Conservation (phyloP, 2,888 invertebrate genomes). For the Reticulitermes lucifugus region DNA sequence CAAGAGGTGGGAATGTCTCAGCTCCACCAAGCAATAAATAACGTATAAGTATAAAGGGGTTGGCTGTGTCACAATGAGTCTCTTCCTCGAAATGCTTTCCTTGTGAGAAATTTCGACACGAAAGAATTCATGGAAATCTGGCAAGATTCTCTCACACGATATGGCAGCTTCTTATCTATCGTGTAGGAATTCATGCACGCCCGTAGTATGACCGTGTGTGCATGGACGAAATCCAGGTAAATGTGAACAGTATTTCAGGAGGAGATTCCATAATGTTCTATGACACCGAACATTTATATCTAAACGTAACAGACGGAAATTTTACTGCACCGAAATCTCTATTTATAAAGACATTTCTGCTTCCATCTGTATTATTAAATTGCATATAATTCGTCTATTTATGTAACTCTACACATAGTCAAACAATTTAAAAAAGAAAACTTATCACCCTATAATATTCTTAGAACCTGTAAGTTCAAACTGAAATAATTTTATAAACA, state of each 20-base stretch:
- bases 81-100: neutral
- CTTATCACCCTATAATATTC: too few species aligned
- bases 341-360: too few species aligned
- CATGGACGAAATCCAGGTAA: neutral
- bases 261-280: too few species aligned
- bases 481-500: too few species aligned
- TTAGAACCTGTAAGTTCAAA: too few species aligned
- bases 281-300: too few species aligned
- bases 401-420: too few species aligned
- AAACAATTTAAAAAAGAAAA: too few species aligned
- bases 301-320: too few species aligned
- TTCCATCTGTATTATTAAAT: too few species aligned
- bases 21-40: neutral
- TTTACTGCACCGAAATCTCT: too few species aligned
- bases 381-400: too few species aligned
- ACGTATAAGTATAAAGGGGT: neutral
- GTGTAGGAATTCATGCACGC: neutral
- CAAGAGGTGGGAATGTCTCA: neutral
- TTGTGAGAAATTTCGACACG: neutral
- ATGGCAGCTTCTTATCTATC: neutral
- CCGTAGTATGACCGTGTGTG: neutral
- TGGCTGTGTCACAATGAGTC: neutral
- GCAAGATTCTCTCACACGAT: neutral
- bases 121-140: neutral
- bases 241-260: neutral